A percentile compares a stretch with the other conserved stretches of the same genome.
Evolutionary conservation across 1,140 invertebrate genomes (phyloP).

Genomic region (Halesus radiatus): DNA sequence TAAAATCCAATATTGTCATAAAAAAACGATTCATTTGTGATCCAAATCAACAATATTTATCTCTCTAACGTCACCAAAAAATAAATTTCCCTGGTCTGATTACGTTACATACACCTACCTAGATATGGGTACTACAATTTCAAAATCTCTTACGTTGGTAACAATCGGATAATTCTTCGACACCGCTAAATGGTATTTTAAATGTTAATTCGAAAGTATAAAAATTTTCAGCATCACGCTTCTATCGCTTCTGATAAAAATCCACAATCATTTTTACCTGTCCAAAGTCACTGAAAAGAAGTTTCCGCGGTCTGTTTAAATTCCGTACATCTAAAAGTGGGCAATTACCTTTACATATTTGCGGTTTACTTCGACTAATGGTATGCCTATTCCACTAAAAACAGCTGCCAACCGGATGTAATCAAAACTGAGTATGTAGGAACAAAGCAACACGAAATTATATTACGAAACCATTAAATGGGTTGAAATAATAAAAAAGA

Average conservation of each 20-base stretch:
- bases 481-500: no score
- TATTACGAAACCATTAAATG: conserved; percentile 5
- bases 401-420: conserved; percentile 13
- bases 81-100: no score
- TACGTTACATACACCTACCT: no score
- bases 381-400: neutral
- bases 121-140: no score
- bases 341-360: conserved; percentile 10
- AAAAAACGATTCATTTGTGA: no score
- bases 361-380: conserved; percentile 10
- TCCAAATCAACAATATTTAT: no score
- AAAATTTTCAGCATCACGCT: neutral
- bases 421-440: neutral
- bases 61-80: no score
- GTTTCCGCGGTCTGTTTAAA: neutral
- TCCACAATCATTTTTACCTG: neutral
- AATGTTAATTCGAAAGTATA: conserved; percentile 1
- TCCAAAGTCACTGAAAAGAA: neutral
- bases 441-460: neutral
- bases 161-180: neutral
- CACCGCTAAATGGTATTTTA: conserved; percentile 3
- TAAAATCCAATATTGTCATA: no score
- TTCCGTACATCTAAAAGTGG: neutral
- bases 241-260: neutral
- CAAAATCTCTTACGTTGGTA: no score